Base-by-base conservation (phyloP, 2,797 vertebrate species). In the Oreochromis grahami region DNA sequence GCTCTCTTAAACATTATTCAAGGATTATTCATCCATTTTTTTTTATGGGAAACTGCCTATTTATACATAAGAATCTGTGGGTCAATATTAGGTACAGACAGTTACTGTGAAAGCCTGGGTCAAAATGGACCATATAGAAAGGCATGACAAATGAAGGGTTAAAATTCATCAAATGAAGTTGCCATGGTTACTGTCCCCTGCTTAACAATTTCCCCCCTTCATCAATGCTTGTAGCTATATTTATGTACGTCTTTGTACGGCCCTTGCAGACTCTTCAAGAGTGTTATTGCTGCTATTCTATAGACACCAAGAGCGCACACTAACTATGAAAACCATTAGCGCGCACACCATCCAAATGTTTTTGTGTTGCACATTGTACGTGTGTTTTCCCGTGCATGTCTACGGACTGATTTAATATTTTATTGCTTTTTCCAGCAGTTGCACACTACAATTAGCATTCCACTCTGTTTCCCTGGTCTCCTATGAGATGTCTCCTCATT, bases 401-500 rank as follows among this genome's bases (percentile, higher is more conserved):
- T 87, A 72, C 34, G 2, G 78, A 91, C 88, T 70, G 81, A 86
- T 92, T 91, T 93, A 2, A 65, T 83, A 91, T 81, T 78, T 85
- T 85, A 83, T 91, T 88, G 86, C 84, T 78, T 88, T 88, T 86
- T 91, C 36, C 83, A 88, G 86, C 21, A 14, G 80, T 90, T 89
- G 81, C 60, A 70, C 80, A 65, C 79, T 65, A 90, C 81, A 90
- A 92, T 94, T 93, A 89, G 85, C 86, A 92, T 95, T 93, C 89
- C 77, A 21, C 83, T 86, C 84, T 15, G 36, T 78, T 88, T 79
- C 77, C 65, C 60, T 52, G 60, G 72, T 83, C 87, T 91, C 84
- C 90, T 81, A 87, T 89, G 87, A 93, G 82, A 92, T 84, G 86
- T 87, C 87, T 91, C 86, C 89, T 91, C 83, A 92, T 93, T 91